Evolutionary conservation across 2,797 vertebrate species (phyloP).

Genomic region (Peromyscus attwateri): DNA sequence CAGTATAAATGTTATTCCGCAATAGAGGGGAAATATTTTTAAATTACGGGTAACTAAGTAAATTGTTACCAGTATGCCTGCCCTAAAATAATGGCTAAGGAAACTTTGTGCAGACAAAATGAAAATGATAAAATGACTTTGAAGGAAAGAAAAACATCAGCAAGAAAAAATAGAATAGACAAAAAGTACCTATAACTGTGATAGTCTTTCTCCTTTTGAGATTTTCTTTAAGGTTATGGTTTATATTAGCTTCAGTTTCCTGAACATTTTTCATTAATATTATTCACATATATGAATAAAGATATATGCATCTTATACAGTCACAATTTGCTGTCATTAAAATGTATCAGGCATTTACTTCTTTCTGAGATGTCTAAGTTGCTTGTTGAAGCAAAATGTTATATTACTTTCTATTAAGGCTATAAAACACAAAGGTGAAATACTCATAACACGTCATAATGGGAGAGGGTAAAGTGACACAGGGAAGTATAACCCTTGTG

Average conservation of each 20-base stretch:
- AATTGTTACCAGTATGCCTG: not conserved
- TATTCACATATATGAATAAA: not conserved
- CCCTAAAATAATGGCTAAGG: not conserved
- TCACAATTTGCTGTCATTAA: not conserved
- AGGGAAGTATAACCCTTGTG: not conserved
- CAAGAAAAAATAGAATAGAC: not conserved
- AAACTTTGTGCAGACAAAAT: not conserved
- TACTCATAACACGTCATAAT: not conserved
- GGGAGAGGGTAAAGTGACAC: not conserved
- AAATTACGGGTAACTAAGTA: not conserved
- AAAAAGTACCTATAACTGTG: not conserved
- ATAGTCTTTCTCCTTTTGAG: not conserved
- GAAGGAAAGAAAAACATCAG: not conserved
- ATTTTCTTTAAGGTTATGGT: not conserved
- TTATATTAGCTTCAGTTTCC: not conserved
- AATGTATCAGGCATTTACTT: not conserved
- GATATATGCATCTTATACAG: not conserved
- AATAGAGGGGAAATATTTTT: not conserved
- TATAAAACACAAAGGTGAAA: not conserved
- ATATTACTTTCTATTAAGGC: not conserved
- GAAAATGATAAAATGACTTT: not conserved
- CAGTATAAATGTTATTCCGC: not conserved
- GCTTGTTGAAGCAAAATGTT: not conserved
- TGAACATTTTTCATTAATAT: not conserved
- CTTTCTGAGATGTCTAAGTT: not conserved